phyloP scores from a whole-genome alignment of 2,888 invertebrate species.

The Tiliacea aurago region DNA sequence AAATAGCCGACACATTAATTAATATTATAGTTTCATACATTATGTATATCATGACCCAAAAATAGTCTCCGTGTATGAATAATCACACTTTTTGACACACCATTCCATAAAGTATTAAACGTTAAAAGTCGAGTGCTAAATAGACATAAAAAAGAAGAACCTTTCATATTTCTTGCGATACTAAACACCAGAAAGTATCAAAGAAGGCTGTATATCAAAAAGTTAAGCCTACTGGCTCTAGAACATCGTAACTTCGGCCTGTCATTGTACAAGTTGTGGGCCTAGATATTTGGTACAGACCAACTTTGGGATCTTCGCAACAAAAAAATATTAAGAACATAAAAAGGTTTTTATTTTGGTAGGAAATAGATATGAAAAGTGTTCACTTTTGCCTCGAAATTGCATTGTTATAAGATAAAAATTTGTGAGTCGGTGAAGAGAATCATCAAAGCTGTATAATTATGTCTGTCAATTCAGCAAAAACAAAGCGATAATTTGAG shows the following conservation, averaged over 20 bases:
- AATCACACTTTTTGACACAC: background rate
- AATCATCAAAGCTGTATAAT: background rate
- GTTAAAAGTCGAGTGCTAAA: slow-evolving; percentile 20
- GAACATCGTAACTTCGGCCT: slow-evolving; percentile 51
- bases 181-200: slow-evolving; percentile 54
- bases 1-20: background rate
- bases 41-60: background rate
- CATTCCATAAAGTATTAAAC: slow-evolving; percentile 9
- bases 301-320: slow-evolving; percentile 19
- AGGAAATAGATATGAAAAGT: background rate
- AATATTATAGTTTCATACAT: background rate
- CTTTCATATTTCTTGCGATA: slow-evolving; percentile 46
- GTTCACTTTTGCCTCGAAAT: background rate
- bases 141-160: slow-evolving; percentile 26
- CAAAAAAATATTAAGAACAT: slow-evolving; percentile 29
- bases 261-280: slow-evolving; percentile 50
- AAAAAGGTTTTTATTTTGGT: slow-evolving; percentile 18
- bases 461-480: no score
- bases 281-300: slow-evolving; percentile 43
- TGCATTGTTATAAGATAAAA: background rate
- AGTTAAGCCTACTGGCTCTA: slow-evolving; percentile 53
- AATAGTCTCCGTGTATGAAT: background rate
- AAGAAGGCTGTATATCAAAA: slow-evolving; percentile 57
- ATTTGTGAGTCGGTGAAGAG: background rate
- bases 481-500: no score